Evolutionary conservation across 92 coral and sea anemone species (phyloP).

Genomic region (Actinostola sp.): DNA sequence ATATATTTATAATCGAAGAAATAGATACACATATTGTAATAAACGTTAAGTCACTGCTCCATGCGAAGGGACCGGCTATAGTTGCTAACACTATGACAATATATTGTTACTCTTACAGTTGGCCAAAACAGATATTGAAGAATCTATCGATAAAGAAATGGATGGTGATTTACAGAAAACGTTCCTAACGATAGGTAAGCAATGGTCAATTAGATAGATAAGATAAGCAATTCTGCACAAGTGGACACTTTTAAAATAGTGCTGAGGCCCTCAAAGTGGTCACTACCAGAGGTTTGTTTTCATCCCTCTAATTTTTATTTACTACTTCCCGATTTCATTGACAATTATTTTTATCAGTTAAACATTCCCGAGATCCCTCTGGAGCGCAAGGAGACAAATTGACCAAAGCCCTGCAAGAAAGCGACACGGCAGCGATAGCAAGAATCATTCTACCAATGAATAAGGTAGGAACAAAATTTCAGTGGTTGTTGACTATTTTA

Average conservation of each 20-base stretch:
- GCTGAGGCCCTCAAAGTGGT: too few species aligned
- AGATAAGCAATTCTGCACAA: too few species aligned
- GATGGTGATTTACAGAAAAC: conserved; percentile 92
- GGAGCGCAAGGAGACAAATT: conserved; percentile 67
- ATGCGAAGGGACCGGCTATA: too few species aligned
- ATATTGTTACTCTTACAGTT: conserved; percentile 33
- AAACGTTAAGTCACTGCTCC: too few species aligned
- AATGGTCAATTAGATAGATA: too few species aligned
- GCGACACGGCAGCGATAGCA: conserved; percentile 74
- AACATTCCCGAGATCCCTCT: conserved; percentile 76
- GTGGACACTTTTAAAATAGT: too few species aligned
- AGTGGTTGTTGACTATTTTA: too few species aligned
- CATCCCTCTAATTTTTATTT: not conserved
- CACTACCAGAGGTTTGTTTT: too few species aligned
- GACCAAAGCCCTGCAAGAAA: conserved; percentile 66
- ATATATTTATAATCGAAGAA: too few species aligned
- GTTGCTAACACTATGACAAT: too few species aligned
- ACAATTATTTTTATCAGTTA: conserved; percentile 42
- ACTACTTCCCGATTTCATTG: not conserved
- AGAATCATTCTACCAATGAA: conserved; percentile 65
- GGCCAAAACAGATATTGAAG: conserved; percentile 69
- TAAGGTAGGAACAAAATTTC: conserved; percentile 42
- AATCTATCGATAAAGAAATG: conserved; percentile 83
- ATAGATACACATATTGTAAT: too few species aligned
- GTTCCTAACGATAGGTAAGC: conserved; percentile 71